Percentiles rank a stretch among this genome's conserved stretches.
Conservation (phyloP, 2,113 vertebrate species). For the Peromyscus maniculatus region DNA sequence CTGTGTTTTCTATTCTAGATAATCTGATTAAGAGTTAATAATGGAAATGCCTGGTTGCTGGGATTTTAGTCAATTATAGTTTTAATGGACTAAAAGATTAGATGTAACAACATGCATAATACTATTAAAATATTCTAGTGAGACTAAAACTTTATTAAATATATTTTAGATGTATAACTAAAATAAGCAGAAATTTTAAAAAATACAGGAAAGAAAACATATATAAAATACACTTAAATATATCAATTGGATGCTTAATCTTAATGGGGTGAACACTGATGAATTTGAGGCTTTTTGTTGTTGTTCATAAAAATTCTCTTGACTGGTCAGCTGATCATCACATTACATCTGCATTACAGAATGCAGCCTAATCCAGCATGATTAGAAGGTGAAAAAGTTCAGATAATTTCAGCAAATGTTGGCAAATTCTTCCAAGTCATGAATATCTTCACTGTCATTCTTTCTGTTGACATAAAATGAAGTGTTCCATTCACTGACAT, state of each 20-base stretch:
- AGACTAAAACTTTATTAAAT: not conserved
- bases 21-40: not conserved
- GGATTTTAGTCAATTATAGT: not conserved
- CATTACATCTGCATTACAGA: not conserved
- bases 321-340: not conserved
- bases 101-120: not conserved
- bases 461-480: not conserved
- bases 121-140: not conserved
- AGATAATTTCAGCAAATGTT: not conserved
- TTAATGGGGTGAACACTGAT: not conserved
- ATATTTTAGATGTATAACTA: not conserved
- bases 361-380: not conserved
- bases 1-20: no score
- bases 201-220: not conserved
- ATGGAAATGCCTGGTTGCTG: not conserved
- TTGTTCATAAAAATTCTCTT: not conserved
- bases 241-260: not conserved
- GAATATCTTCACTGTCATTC: not conserved
- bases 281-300: not conserved
- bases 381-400: not conserved
- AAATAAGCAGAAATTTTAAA: not conserved
- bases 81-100: not conserved
- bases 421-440: not conserved
- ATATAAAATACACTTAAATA: rapidly evolving
- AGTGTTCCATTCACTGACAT: not conserved